Percentiles rank a stretch among this genome's conserved stretches.
phyloP scores from a whole-genome alignment of 2,888 invertebrate species.

The Zygaena filipendulae region DNA sequence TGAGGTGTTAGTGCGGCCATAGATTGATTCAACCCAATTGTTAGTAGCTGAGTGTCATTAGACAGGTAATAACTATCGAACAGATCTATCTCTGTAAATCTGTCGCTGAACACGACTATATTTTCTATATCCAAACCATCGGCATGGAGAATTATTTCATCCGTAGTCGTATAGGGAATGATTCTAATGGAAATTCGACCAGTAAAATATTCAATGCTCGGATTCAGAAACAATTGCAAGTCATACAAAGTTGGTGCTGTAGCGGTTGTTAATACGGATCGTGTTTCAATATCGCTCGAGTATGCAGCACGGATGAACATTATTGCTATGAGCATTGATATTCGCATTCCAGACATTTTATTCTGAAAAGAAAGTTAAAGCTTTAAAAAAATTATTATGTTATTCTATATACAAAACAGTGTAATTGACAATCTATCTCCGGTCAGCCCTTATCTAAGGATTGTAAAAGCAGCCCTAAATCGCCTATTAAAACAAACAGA shows the following conservation, averaged over 20 bases:
- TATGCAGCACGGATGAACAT: too few species aligned
- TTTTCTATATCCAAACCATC: constrained; percentile 42
- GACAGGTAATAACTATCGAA: constrained; percentile 20
- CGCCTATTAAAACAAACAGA: too few species aligned
- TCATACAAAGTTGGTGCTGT: constrained; percentile 58
- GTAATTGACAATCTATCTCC: too few species aligned
- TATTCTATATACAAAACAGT: too few species aligned
- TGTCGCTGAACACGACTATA: constrained; percentile 25
- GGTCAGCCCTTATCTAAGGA: too few species aligned
- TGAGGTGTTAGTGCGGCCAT: constrained; percentile 45
- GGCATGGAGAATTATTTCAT: constrained; percentile 49
- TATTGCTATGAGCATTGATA: too few species aligned
- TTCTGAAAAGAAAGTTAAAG: too few species aligned
- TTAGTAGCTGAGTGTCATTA: constrained; percentile 57
- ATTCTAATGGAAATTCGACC: constrained; percentile 55
- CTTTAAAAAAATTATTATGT: too few species aligned
- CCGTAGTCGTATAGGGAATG: constrained; percentile 25
- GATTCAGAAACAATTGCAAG: constrained; percentile 53
- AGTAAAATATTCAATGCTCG: constrained; percentile 44
- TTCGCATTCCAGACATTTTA: too few species aligned
- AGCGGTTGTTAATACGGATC: too few species aligned
- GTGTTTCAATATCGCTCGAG: too few species aligned
- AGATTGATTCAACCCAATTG: constrained; percentile 36
- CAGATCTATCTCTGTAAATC: constrained; percentile 19
- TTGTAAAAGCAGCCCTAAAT: too few species aligned